Percentiles rank a stretch among this genome's conserved stretches.
Conservation (phyloP, 2,888 invertebrate species). For the Amphimallon solstitiale region DNA sequence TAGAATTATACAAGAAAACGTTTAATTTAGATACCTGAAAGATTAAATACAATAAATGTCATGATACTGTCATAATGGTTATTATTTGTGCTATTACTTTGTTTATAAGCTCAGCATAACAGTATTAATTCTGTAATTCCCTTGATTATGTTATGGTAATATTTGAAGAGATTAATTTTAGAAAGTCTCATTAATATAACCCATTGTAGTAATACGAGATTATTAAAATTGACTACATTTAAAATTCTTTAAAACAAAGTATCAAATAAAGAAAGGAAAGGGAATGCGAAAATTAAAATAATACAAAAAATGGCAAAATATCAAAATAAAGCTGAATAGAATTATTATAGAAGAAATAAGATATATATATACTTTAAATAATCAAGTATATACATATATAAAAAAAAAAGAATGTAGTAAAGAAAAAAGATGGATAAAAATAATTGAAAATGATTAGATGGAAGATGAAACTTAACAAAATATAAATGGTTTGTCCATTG, state of each 20-base stretch:
- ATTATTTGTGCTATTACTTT: too few species aligned
- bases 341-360: not conserved
- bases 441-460: conserved; percentile 15
- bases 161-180: too few species aligned
- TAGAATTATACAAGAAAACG: too few species aligned
- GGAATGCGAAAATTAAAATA: not conserved
- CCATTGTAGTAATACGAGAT: conserved; percentile 1
- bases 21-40: too few species aligned
- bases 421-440: conserved; percentile 35
- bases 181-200: conserved; percentile 6
- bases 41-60: too few species aligned
- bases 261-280: not conserved
- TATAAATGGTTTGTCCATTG: conserved; percentile 40
- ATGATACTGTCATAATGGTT: too few species aligned
- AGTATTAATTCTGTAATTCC: too few species aligned
- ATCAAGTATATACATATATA: conserved; percentile 44
- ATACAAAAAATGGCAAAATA: not conserved
- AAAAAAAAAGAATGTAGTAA: conserved; percentile 29
- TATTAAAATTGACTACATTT: not conserved
- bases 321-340: not conserved
- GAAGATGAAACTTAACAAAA: conserved; percentile 38
- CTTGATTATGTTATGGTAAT: too few species aligned
- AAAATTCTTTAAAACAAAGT: not conserved
- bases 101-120: too few species aligned
- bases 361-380: conserved; percentile 36